phyloP scores from a whole-genome alignment of 2,113 vertebrate genomes.

The Pelecanoides urinatrix region DNA sequence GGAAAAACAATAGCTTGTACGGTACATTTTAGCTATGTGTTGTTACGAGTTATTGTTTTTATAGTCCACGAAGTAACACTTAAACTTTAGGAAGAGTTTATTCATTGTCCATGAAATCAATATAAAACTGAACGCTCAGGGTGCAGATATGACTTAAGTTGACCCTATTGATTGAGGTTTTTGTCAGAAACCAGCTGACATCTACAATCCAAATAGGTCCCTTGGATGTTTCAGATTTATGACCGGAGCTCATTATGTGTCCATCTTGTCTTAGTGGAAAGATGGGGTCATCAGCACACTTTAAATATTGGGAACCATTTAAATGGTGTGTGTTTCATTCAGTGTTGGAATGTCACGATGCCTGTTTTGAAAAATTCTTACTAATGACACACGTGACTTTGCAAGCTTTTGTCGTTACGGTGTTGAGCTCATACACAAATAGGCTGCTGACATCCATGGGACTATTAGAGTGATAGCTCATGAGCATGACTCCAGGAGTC shows the following conservation, averaged over 20 bases:
- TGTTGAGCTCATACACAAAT: neutral
- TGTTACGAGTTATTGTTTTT: neutral
- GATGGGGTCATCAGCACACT: neutral
- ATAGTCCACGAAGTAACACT: neutral
- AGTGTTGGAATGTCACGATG: neutral
- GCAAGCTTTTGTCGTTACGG: neutral
- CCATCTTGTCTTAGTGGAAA: neutral
- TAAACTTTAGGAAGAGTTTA: neutral
- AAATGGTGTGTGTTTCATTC: neutral
- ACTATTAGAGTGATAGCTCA: neutral
- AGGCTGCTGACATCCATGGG: neutral
- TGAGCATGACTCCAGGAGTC: neutral
- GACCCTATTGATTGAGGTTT: neutral
- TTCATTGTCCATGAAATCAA: neutral
- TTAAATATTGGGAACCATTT: neutral
- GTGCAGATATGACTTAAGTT: neutral
- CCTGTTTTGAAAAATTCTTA: neutral
- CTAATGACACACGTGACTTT: neutral
- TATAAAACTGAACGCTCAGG: neutral
- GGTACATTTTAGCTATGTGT: neutral
- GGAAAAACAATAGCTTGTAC: neutral
- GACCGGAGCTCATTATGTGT: accelerated
- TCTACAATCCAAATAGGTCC: neutral
- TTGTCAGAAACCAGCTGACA: neutral
- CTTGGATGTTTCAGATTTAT: neutral